A percentile compares a stretch with the other conserved stretches of the same genome.
Evolutionary conservation across 1,140 invertebrate genomes (phyloP).

Genomic region (Drosophila nigrodunni): DNA sequence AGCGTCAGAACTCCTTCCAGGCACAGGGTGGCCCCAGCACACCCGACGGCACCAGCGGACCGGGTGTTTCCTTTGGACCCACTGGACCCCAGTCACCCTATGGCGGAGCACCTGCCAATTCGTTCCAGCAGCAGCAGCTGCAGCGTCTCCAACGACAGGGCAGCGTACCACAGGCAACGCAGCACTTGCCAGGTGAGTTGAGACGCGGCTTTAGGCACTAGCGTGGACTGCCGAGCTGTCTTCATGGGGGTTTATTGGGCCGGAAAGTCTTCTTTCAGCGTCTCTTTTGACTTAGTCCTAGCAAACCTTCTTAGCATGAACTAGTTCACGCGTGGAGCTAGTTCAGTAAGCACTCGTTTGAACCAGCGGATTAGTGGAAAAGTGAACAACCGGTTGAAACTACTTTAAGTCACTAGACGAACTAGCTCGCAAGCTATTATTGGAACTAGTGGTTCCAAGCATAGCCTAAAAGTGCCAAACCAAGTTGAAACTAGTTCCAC

Average conservation of each 20-base stretch:
- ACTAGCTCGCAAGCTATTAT: too few relatives aligned
- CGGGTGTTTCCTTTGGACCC: conserved; percentile 51
- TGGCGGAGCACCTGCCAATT: conserved; percentile 49
- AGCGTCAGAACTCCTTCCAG: conserved; percentile 83
- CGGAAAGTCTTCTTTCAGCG: background rate
- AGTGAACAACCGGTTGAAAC: too few relatives aligned
- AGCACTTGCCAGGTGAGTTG: conserved; percentile 88
- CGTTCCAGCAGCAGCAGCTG: conserved; percentile 80
- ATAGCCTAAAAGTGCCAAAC: too few relatives aligned
- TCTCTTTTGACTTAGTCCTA: too few relatives aligned
- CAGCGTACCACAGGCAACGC: conserved; percentile 88
- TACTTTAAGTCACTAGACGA: too few relatives aligned
- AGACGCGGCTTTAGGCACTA: background rate
- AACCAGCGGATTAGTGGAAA: too few relatives aligned
- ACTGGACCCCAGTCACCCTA: conserved; percentile 85
- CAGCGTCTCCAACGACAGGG: conserved; percentile 88
- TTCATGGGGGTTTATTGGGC: background rate
- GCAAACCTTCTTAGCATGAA: too few relatives aligned
- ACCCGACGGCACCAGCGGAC: conserved; percentile 72
- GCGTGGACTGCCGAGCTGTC: too few relatives aligned
- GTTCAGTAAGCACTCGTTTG: too few relatives aligned
- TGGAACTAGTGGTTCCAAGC: too few relatives aligned
- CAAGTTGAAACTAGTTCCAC: too few relatives aligned
- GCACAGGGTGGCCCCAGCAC: conserved; percentile 72
- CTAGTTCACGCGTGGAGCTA: too few relatives aligned